Percentiles rank a stretch among this genome's conserved stretches.
phyloP scores from a whole-genome alignment of 2,797 vertebrate genomes.

The Pseudomugil gertrudae region DNA sequence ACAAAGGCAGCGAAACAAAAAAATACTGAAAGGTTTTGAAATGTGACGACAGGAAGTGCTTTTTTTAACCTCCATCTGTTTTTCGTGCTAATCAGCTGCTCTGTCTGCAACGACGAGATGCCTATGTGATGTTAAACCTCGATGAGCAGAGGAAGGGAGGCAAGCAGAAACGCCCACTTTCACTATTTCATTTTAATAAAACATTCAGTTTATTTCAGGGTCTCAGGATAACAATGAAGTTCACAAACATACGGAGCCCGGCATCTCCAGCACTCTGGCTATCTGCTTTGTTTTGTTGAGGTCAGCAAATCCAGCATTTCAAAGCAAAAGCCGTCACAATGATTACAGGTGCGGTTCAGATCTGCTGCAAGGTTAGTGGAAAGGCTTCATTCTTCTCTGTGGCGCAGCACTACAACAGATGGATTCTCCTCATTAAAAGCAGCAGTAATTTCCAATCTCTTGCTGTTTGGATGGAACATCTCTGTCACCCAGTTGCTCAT shows the following conservation, averaged over 20 bases:
- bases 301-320: too few relatives aligned
- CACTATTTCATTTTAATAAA: constrained; percentile 1
- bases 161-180: neutral
- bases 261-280: too few relatives aligned
- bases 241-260: neutral
- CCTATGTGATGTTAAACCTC: too few relatives aligned
- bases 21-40: constrained; percentile 14
- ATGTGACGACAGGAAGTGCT: constrained; percentile 17
- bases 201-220: neutral
- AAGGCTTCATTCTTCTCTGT: constrained; percentile 1
- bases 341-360: too few relatives aligned
- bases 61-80: constrained; percentile 14
- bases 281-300: too few relatives aligned
- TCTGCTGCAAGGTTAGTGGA: too few relatives aligned
- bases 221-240: neutral
- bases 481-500: constrained; percentile 8
- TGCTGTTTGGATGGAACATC: constrained; percentile 5
- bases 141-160: neutral
- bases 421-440: constrained; percentile 8
- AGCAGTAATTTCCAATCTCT: constrained; percentile 8
- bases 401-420: neutral
- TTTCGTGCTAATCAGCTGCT: constrained; percentile 43
- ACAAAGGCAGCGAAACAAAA: constrained; percentile 11
- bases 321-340: too few relatives aligned
- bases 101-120: constrained; percentile 1